Percentiles rank a stretch among this genome's conserved stretches.
Evolutionary conservation across 2,113 vertebrate species (phyloP).

Genomic region (Callorhinus ursinus): DNA sequence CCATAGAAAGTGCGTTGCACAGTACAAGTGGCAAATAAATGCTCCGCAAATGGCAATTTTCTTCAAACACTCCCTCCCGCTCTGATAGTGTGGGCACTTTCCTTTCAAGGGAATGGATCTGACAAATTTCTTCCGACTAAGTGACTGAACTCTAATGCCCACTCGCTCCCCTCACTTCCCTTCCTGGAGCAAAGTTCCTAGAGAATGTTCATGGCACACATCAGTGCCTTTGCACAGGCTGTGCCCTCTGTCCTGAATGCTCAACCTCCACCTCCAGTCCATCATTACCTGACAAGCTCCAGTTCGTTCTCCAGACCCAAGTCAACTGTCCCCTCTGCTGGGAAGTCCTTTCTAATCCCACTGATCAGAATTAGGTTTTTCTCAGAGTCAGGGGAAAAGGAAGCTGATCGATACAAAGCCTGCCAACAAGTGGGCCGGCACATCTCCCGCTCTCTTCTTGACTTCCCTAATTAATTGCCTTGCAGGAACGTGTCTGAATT

Average conservation of each 20-base stretch:
- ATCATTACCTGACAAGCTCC: too few species aligned
- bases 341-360: background rate
- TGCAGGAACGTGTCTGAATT: background rate
- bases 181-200: background rate
- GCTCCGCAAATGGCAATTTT: background rate
- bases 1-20: background rate
- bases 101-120: background rate
- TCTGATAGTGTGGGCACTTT: background rate
- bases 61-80: background rate
- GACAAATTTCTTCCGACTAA: background rate
- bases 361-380: background rate
- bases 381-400: background rate
- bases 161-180: background rate
- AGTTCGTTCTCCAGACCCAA: background rate
- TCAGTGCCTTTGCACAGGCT: background rate
- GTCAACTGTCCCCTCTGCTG: background rate
- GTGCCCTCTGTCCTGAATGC: background rate
- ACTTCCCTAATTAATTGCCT: background rate
- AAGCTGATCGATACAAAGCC: fast-evolving
- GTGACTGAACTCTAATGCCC: background rate
- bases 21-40: background rate
- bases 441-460: fast-evolving
- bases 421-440: background rate
- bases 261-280: background rate
- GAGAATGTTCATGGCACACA: fast-evolving